phyloP scores from a whole-genome alignment of 64 coral and sea anemone species.

The Trachythela sp. region DNA sequence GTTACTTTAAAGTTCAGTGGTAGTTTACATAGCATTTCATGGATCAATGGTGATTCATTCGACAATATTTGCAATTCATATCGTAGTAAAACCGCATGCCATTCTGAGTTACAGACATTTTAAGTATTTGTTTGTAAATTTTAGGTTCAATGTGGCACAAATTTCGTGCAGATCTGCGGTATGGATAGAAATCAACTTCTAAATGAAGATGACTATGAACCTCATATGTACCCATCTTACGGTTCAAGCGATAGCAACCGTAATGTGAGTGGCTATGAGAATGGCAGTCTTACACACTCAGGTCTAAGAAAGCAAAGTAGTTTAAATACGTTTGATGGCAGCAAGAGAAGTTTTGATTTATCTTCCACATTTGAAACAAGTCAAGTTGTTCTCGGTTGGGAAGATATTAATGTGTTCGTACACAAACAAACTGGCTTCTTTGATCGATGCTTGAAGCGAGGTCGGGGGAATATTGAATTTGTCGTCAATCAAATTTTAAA shows the following conservation, averaged over 20 bases:
- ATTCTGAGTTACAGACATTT: not conserved
- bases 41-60: not conserved
- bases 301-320: not conserved
- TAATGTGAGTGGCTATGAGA: not conserved
- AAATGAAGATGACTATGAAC: not conserved
- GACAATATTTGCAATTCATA: not conserved
- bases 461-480: not conserved
- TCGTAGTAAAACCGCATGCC: not conserved
- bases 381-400: not conserved
- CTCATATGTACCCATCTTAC: not conserved
- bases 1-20: too few relatives aligned
- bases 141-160: not conserved
- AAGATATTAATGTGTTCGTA: slow-evolving; percentile 16
- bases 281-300: not conserved
- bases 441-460: slow-evolving; percentile 13
- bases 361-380: not conserved
- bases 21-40: not conserved
- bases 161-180: not conserved
- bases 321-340: not conserved
- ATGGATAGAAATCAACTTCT: not conserved
- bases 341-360: not conserved
- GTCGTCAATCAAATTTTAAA: not conserved
- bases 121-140: not conserved
- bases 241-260: not conserved
- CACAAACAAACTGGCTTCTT: not conserved